phyloP scores from a whole-genome alignment of 2,113 vertebrate species.

The Cnemophilus loriae region DNA sequence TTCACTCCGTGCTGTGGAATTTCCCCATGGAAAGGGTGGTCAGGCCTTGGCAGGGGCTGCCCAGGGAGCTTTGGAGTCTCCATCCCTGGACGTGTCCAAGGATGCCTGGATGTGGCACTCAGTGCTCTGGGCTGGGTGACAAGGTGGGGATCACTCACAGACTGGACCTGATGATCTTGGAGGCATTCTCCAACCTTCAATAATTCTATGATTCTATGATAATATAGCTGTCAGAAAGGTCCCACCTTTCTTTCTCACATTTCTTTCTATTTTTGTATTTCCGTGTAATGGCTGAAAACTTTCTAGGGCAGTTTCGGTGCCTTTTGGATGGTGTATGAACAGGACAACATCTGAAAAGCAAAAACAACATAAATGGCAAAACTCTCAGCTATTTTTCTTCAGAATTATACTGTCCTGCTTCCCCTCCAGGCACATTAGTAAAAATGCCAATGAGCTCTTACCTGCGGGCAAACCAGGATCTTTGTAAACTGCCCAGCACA shows the following conservation, averaged over 20 bases:
- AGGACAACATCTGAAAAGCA: not conserved
- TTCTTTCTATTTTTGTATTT: not conserved
- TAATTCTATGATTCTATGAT: not conserved
- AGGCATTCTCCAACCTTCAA: not conserved
- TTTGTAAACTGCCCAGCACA: not conserved
- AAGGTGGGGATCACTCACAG: rapidly evolving
- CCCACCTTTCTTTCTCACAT: not conserved
- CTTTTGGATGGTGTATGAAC: not conserved
- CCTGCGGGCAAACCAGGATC: not conserved
- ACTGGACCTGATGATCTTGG: not conserved
- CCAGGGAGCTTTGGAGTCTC: not conserved
- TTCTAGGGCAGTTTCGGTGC: not conserved
- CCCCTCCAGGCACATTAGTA: not conserved
- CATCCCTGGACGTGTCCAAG: not conserved
- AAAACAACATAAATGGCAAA: not conserved
- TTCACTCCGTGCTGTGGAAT: not conserved
- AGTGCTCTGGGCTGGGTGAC: not conserved
- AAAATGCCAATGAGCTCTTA: slow-evolving; percentile 21
- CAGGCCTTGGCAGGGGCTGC: not conserved
- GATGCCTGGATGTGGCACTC: rapidly evolving
- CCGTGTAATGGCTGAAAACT: not conserved
- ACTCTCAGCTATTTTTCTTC: not conserved
- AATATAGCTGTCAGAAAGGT: not conserved
- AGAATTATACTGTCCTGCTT: not conserved
- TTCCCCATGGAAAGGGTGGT: not conserved